Percentiles rank a stretch among this genome's conserved stretches.
These are phyloP conservation scores for Epiblema foenella DNA, from an alignment of 2,888 invertebrate genomes.

Conservation along the genomic window DNA sequence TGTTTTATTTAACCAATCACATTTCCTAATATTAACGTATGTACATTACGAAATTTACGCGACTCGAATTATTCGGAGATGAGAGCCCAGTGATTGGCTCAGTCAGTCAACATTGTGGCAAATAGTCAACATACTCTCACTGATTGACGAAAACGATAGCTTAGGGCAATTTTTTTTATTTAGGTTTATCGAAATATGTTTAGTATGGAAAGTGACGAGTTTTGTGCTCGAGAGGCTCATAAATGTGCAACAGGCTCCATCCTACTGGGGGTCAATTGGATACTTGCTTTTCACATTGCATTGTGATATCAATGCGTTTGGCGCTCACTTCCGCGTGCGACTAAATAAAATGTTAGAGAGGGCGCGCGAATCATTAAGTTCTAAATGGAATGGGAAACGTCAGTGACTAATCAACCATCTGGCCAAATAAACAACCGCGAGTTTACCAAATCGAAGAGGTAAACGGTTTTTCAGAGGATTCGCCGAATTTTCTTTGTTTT, in stretches of 20 bases:
- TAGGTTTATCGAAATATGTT: too few relatives aligned
- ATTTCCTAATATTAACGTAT: too few relatives aligned
- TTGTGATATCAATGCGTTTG: background rate
- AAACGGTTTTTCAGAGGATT: constrained; percentile 32
- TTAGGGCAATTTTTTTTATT: too few relatives aligned
- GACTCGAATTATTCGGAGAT: too few relatives aligned
- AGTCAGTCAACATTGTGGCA: too few relatives aligned
- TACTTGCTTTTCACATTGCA: background rate
- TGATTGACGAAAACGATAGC: too few relatives aligned
- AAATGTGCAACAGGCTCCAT: constrained; percentile 38
- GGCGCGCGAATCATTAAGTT: background rate
- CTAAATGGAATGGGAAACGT: background rate
- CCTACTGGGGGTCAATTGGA: background rate
- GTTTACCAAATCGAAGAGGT: constrained; percentile 34
- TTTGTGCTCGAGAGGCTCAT: constrained; percentile 37
- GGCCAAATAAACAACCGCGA: constrained; percentile 27
- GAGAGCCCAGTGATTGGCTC: too few relatives aligned
- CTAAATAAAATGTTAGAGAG: background rate
- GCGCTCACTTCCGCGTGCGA: background rate
- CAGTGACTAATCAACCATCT: background rate
- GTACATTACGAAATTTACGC: too few relatives aligned
- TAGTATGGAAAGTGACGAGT: background rate
- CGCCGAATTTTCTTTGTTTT: constrained; percentile 23
- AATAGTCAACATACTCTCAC: too few relatives aligned
- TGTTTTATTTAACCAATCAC: too few relatives aligned